Evolutionary conservation across 1,140 invertebrate species (phyloP), one percentile per base, ranked within the genome.

Genomic region (Anoplophora glabripennis): DNA sequence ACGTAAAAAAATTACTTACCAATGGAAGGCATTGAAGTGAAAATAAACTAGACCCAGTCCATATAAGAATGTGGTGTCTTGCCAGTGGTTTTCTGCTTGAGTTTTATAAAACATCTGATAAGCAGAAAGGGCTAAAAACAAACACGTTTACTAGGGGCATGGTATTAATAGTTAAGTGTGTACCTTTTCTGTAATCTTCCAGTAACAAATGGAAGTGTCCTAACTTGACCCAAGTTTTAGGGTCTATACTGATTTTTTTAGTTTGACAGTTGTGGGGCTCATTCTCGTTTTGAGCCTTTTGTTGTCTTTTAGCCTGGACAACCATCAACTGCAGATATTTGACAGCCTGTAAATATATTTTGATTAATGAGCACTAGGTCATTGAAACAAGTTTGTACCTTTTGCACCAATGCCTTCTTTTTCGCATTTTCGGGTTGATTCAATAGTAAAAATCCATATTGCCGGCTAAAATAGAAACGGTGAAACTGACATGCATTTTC

Each of bases 11-110:
- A 28, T 28, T 12, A 90, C 93, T 94, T 76, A 98, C 96, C 93
- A 96, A 76, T 92, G 87, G 78, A 90, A 96, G 51, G 91, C 89
- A 77, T 95, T 94, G 77, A 90, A 98, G 71, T 98, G 93, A 75
- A 94, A 97, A 77, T 98, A 98, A 44, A 94, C 93, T 4, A 98
- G 81, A 7, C 93, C 95, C 36, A 96, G 79, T 14, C 95, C 95
- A 79, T 96, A 99, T 8, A 98, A 81, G 76, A 96, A 96, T 21
- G 87, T 81, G 0, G 90, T 83, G 79, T 98, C 91, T 76, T 90
- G 93, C 92, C 93, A 96, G 73, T 93, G 89, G 55, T 73, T 75
- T 63, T 93, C 89, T 7, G 78, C 80, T 73, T 90, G 86, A 11
- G 89, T 76, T 11, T 83, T 84, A 72, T 88, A 91, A 77, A 91